Evolutionary conservation across 53 echinoderm and acorn worm genomes (phyloP), one percentile per base, ranked within the genome.

Genomic region (Apostichopus leukothele): DNA sequence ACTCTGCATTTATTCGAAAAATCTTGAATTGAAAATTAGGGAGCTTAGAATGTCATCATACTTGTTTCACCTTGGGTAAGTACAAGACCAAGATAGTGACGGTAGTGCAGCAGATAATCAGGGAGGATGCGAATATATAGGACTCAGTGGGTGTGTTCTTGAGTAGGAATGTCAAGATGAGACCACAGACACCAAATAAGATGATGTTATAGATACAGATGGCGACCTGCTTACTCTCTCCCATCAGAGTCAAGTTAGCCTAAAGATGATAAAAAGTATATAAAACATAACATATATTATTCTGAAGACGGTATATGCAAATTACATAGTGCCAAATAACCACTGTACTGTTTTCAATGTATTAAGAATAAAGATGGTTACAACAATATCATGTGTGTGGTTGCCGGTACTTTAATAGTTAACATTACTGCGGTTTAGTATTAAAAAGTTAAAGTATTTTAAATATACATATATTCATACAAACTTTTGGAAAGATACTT

Each of bases 161-260:
- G 19, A 84, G 67, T 21, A 84, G 84, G 52, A 84, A 8, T 11
- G 84, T 19, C 59, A 84, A 27, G 67, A 66, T 63, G 26, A 84
- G 20, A 39, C 84, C 84, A 63, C 84, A 84, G 22, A 55, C 25
- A 20, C 59, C 21, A 63, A 84, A 84, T 4, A 84, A 26, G 0
- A 63, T 84, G 67, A 84, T 60, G 84, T 84, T 84, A 66, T 84
- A 84, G 84, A 84, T 84, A 26, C 61, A 53, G 21, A 60, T 22
- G 26, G 26, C 66, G 2, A 84, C 60, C 6, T 19, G 84, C 14
- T 63, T 55, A 19, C 60, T 84, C 1, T 84, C 84, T 16, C 21
- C 39, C 9, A 39, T 8, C 3, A 12, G 21, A 21, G 23, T 75
- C 23, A 39, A 10, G 39, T 22, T 75, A 0, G 75, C 75, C 75